A percentile compares a stretch with the other conserved stretches of the same genome.
phyloP scores from a whole-genome alignment of 1,140 invertebrate species.

The Nasonia vitripennis region DNA sequence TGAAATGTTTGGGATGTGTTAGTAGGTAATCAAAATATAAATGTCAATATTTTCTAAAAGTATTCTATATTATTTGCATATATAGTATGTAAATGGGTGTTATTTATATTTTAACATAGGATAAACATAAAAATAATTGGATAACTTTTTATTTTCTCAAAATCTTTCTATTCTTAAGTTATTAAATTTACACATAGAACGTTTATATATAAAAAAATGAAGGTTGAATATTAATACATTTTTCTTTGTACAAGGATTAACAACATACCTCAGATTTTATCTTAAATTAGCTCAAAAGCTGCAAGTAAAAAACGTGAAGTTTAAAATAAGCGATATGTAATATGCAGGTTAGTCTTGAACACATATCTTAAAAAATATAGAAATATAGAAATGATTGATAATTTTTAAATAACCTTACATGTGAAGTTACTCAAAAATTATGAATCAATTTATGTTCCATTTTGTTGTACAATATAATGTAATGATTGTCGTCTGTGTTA shows the following conservation, averaged over 20 bases:
- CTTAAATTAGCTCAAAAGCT: neutral
- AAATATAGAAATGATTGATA: neutral
- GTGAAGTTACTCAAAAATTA: slow-evolving; percentile 19
- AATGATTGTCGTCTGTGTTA: slow-evolving; percentile 36
- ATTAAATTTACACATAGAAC: slow-evolving; percentile 34
- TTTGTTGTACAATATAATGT: neutral
- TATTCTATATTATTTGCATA: neutral
- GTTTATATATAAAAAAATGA: slow-evolving; percentile 36
- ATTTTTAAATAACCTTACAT: slow-evolving; percentile 28
- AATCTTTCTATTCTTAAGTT: slow-evolving; percentile 38
- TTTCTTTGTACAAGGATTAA: slow-evolving; percentile 32
- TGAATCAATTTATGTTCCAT: neutral
- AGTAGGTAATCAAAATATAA: neutral
- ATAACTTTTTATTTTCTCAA: slow-evolving; percentile 30
- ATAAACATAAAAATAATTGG: slow-evolving; percentile 1
- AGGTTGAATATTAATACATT: slow-evolving; percentile 15
- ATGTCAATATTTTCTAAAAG: neutral
- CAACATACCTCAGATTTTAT: slow-evolving; percentile 11
- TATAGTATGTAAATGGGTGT: neutral
- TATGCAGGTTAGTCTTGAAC: neutral
- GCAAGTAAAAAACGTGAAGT: slow-evolving; percentile 4
- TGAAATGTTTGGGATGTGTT: neutral
- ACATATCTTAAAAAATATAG: slow-evolving; percentile 23
- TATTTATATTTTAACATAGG: no score
- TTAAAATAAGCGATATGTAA: neutral